phyloP scores from a whole-genome alignment of 2,797 vertebrate genomes.

The Arrhamphus sclerolepis region DNA sequence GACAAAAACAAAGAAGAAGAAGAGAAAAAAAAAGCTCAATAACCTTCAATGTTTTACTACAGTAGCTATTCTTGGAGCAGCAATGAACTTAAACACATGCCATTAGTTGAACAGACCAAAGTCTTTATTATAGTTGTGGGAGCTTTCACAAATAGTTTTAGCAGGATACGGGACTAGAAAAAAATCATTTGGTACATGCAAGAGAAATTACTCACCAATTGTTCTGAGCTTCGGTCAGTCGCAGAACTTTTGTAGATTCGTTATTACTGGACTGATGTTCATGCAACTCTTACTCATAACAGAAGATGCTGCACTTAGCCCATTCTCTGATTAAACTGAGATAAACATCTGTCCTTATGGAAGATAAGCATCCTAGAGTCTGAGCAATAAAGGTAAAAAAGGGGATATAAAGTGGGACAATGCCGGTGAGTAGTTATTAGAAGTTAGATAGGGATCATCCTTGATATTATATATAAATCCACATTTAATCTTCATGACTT shows the following conservation, averaged over 20 bases:
- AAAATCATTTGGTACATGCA: conserved; percentile 18
- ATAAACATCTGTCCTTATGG: conserved; percentile 1
- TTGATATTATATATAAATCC: conserved; percentile 46
- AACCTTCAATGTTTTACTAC: conserved; percentile 39
- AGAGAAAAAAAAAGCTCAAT: conserved; percentile 21
- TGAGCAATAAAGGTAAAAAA: neutral
- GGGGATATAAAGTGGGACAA: neutral
- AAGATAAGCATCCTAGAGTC: neutral
- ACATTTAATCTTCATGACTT: conserved; percentile 28
- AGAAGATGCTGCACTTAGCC: conserved; percentile 42
- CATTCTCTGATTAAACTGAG: conserved; percentile 26
- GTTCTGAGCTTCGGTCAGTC: conserved; percentile 53
- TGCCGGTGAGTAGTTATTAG: conserved; percentile 21
- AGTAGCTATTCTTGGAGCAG: conserved; percentile 49
- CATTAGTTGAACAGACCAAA: conserved; percentile 5
- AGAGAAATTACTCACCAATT: conserved; percentile 55
- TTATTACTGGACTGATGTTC: conserved; percentile 55
- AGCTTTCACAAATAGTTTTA: conserved; percentile 38
- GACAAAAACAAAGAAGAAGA: conserved; percentile 39
- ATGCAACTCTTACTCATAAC: conserved; percentile 56
- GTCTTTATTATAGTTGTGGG: conserved; percentile 3
- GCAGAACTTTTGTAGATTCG: conserved; percentile 45
- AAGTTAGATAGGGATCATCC: conserved; percentile 24
- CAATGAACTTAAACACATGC: conserved; percentile 37
- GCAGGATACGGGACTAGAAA: conserved; percentile 27